Conservation (phyloP, 2,888 invertebrate genomes). For the Lamellibrachia satsuma region DNA sequence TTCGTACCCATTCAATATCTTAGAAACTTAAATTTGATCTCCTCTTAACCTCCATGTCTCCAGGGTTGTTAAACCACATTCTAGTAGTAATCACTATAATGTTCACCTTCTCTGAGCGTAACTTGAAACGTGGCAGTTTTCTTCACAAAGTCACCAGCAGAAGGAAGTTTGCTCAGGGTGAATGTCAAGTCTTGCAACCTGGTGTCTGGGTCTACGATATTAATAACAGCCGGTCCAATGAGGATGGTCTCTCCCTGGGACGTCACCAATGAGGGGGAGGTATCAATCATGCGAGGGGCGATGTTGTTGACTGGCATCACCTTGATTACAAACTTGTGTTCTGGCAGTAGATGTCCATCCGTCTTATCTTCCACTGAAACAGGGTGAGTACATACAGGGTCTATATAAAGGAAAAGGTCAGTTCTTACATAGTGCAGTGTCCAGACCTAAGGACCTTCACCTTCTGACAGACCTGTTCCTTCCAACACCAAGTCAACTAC, state of each 20-base stretch:
- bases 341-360: slow-evolving; percentile 29
- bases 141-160: slow-evolving; percentile 49
- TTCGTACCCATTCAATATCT: no score
- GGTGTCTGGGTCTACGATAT: slow-evolving; percentile 54
- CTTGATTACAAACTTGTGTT: slow-evolving; percentile 51
- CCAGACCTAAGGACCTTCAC: no score
- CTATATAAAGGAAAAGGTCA: background rate
- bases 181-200: slow-evolving; percentile 46
- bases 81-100: background rate
- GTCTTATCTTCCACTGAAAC: slow-evolving; percentile 21
- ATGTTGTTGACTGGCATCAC: slow-evolving; percentile 58
- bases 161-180: slow-evolving; percentile 46
- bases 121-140: background rate
- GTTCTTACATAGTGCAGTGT: no score
- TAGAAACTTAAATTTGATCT: no score
- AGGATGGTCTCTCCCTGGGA: slow-evolving; percentile 49
- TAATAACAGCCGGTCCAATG: slow-evolving; percentile 46
- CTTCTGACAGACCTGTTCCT: no score
- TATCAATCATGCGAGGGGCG: slow-evolving; percentile 48
- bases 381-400: background rate
- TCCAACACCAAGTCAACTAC: background rate
- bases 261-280: slow-evolving; percentile 45
- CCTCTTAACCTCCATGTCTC: no score
- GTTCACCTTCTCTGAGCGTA: background rate
- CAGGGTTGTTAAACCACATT: background rate